Conservation (phyloP, 1,140 invertebrate species). For the Drosophila asahinai region DNA sequence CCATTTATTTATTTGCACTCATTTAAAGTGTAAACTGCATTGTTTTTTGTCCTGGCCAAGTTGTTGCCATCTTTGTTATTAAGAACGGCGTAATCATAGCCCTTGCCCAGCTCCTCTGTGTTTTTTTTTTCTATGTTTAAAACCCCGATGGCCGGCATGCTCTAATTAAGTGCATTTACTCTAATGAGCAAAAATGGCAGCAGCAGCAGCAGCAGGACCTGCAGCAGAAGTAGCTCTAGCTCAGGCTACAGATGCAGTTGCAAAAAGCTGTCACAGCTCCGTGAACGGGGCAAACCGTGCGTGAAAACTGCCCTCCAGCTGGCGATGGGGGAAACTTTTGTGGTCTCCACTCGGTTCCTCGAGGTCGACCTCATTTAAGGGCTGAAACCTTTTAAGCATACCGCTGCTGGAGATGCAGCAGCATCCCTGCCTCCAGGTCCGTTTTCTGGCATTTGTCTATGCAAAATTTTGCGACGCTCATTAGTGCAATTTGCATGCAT, state of each 20-base stretch:
- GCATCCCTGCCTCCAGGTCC: background rate
- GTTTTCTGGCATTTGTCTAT: constrained; percentile 68
- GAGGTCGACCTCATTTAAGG: constrained; percentile 54
- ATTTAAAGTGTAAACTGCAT: constrained; percentile 64
- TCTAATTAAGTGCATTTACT: constrained; percentile 82
- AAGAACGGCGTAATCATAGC: constrained; percentile 75
- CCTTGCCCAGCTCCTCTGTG: constrained; percentile 9
- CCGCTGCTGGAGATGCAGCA: constrained; percentile 6
- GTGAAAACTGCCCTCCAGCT: constrained; percentile 70
- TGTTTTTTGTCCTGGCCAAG: constrained; percentile 40
- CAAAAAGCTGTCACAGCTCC: constrained; percentile 63
- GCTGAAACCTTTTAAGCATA: constrained; percentile 30
- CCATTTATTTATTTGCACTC: constrained; percentile 78
- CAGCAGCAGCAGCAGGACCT: constrained; percentile 14
- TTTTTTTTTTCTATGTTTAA: constrained; percentile 2
- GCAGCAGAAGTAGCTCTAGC: constrained; percentile 26
- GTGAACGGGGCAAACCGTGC: constrained; percentile 60
- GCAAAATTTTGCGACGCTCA: constrained; percentile 75
- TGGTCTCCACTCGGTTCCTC: constrained; percentile 28
- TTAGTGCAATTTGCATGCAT: constrained; percentile 82
- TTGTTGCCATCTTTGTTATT: constrained; percentile 71
- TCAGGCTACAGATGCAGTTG: constrained; percentile 20
- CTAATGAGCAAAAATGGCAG: constrained; percentile 78
- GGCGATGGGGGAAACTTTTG: constrained; percentile 27
- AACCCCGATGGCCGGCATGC: constrained; percentile 56